phyloP scores from a whole-genome alignment of 2,797 vertebrate genomes.

The Psittacula derbiana region DNA sequence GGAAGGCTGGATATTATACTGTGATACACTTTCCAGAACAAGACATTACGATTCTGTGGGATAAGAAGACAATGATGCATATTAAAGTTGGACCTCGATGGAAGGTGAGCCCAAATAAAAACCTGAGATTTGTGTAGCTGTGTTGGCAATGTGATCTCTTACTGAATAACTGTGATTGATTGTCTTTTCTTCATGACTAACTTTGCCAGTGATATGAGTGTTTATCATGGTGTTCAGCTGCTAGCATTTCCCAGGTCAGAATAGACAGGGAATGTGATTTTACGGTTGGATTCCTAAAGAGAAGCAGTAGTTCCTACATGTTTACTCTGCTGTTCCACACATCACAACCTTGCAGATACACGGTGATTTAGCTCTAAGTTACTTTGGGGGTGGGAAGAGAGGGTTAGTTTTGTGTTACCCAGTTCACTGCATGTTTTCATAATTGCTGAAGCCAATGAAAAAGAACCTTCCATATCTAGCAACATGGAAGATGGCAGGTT shows the following conservation, averaged over 20 bases:
- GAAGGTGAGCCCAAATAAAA: constrained; percentile 82
- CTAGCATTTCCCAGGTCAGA: background rate
- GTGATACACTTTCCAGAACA: constrained; percentile 90
- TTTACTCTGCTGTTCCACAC: background rate
- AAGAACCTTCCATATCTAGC: background rate
- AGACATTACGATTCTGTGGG: constrained; percentile 95
- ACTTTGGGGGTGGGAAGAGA: background rate
- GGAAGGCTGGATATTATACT: constrained; percentile 92
- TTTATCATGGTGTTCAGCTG: background rate
- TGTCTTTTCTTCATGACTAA: background rate
- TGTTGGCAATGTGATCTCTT: background rate
- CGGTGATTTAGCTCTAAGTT: background rate
- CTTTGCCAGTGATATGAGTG: background rate
- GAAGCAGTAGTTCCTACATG: background rate
- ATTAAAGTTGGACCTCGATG: constrained; percentile 92
- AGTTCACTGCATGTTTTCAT: background rate
- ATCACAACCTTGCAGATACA: background rate
- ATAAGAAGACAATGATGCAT: constrained; percentile 94
- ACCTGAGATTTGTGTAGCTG: background rate
- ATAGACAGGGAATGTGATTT: background rate
- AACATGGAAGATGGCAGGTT: background rate
- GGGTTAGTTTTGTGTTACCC: background rate
- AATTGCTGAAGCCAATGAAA: background rate
- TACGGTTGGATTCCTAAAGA: background rate
- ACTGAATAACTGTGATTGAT: background rate